Base-by-base conservation (phyloP, 2,113 vertebrate species). In the Mustela lutreola region DNA sequence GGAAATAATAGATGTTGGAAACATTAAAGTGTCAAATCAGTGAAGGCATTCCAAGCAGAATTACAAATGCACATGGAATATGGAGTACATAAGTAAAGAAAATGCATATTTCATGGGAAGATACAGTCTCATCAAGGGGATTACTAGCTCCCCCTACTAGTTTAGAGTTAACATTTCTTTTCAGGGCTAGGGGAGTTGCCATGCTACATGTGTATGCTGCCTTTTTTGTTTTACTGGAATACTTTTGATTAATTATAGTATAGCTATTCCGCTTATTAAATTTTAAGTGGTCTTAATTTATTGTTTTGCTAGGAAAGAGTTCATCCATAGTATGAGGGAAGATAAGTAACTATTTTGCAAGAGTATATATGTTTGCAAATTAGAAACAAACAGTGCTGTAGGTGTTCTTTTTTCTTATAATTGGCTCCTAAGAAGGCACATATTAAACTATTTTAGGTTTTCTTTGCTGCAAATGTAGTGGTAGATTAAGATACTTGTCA, bases 271-370 rank as follows among this genome's bases (percentile, higher is more conserved):
- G 11, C 42, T 82, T 92, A 33, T 28, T 96, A 19, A 65, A 94
- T 92, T 91, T 96, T 95, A 93, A 94, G 45, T 85, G 31, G 42
- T 67, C n/a, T 88, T 92, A 39, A 84, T 92, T 79, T 93, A 21
- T 75, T 12, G 56, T 79, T 97, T 92, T 91, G 5, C 60, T 96
- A 4, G 33, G 73, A 86, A 94, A 91, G 31, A 2, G 80, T 84
- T 94, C 50, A 62, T 92, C 82, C 42, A 33, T 86, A 91, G 42
- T 71, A 78, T 89, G 53, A 96, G 36, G 21, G 12, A n/a, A 81
- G 15, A 97, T 71, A 83, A 10, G 28, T 79, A 95, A 28, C 80
- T 71, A n/a, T 53, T 79, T 21, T 94, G 16, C 60, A 85, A 78
- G 67, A 76, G 53, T 70, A 97, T 62, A 97, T 60, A 65, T 65